These are phyloP conservation scores for Pygoscelis antarcticus DNA, from an alignment of 2,113 vertebrate species.

Conservation along the genomic window DNA sequence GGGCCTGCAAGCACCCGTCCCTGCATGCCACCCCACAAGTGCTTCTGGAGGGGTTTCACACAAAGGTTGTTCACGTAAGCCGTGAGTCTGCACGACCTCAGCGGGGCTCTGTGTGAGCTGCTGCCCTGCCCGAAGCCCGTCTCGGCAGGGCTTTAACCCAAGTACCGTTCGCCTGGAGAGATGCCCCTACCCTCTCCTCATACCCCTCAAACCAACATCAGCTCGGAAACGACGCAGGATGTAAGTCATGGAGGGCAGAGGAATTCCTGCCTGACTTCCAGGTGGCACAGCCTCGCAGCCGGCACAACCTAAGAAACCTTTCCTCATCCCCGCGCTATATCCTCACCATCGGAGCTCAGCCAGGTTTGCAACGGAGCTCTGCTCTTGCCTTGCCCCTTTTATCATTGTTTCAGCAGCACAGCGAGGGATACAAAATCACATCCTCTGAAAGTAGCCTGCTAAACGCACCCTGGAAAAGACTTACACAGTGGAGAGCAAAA, in stretches of 20 bases:
- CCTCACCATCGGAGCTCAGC: not conserved
- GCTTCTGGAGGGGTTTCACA: not conserved
- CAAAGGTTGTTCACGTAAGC: accelerated
- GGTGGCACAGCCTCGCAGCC: not conserved
- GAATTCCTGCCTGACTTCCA: not conserved
- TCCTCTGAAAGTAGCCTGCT: not conserved
- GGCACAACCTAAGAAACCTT: too few species aligned
- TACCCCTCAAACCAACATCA: not conserved
- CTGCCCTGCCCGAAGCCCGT: not conserved
- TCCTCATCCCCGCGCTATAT: accelerated
- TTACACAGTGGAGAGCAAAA: not conserved
- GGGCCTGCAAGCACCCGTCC: too few species aligned
- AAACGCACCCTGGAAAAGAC: not conserved
- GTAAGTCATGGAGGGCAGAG: not conserved
- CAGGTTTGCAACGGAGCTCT: not conserved
- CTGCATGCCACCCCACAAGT: accelerated
- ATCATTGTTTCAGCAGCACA: not conserved
- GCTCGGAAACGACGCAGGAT: not conserved
- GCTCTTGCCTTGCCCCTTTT: not conserved
- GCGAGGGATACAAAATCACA: not conserved
- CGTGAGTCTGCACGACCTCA: too few species aligned
- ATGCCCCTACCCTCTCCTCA: too few species aligned
- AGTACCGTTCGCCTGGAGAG: accelerated
- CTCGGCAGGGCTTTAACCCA: not conserved
- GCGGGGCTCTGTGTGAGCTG: not conserved